Percentiles rank a stretch among this genome's conserved stretches.
Conservation (phyloP, 1,140 invertebrate genomes). For the Pseudoatta argentina region DNA sequence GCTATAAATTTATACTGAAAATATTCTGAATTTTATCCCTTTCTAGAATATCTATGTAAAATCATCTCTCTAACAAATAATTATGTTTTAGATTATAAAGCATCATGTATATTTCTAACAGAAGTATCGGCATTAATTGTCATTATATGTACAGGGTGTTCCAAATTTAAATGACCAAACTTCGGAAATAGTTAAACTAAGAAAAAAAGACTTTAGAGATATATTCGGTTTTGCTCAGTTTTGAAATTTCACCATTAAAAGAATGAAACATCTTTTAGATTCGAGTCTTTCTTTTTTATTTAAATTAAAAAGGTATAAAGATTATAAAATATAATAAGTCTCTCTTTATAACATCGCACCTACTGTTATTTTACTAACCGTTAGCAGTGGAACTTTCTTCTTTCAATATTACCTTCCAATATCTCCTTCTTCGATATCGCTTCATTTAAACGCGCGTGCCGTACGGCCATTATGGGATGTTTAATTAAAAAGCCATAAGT, state of each 20-base stretch:
- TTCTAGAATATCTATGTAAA: too few species aligned
- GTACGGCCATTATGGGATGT: conserved; percentile 46
- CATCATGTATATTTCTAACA: neutral
- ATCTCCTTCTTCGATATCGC: conserved; percentile 50
- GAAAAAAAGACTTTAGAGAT: too few species aligned
- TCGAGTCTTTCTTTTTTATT: neutral
- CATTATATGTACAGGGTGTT: neutral
- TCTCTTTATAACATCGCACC: conserved; percentile 21
- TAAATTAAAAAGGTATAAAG: neutral
- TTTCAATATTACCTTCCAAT: conserved; percentile 5
- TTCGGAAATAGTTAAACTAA: too few species aligned
- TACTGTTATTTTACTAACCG: conserved; percentile 18
- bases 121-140: neutral
- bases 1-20: too few species aligned
- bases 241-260: conserved; percentile 16
- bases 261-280: conserved; percentile 4
- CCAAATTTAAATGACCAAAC: too few species aligned
- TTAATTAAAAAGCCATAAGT: conserved; percentile 64
- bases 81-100: neutral
- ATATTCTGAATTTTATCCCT: too few species aligned
- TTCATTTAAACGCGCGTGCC: conserved; percentile 13
- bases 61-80: too few species aligned
- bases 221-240: too few species aligned
- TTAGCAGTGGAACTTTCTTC: conserved; percentile 33
- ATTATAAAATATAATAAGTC: neutral